Evolutionary conservation across 2,113 vertebrate species (phyloP).

Genomic region (Camelus dromedarius): DNA sequence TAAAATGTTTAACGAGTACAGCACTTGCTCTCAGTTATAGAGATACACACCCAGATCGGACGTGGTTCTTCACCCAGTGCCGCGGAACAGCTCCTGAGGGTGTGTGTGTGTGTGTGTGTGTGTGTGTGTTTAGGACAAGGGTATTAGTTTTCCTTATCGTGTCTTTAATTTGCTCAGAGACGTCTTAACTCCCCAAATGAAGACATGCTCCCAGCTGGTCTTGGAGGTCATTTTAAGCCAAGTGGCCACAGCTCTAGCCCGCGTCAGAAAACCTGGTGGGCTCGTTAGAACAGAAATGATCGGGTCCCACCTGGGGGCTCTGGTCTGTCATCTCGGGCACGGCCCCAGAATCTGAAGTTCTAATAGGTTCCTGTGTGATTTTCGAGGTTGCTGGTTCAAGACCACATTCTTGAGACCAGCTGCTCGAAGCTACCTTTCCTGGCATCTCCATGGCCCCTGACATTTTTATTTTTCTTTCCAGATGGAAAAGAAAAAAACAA

Average conservation of each 20-base stretch:
- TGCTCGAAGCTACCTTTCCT: background rate
- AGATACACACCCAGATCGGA: background rate
- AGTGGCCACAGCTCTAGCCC: background rate
- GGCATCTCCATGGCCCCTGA: background rate
- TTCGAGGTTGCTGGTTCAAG: background rate
- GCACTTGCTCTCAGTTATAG: background rate
- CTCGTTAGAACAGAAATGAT: background rate
- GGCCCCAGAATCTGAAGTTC: background rate
- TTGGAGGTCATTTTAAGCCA: background rate
- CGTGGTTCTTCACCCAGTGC: background rate
- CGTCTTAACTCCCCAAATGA: background rate
- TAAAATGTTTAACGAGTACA: background rate
- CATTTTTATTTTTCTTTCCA: background rate
- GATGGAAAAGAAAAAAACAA: background rate
- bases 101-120: background rate
- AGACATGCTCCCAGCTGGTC: background rate
- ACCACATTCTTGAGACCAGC: background rate
- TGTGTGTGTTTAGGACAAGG: background rate
- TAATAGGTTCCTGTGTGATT: background rate
- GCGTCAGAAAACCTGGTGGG: background rate
- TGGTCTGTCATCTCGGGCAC: background rate
- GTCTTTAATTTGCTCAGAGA: background rate
- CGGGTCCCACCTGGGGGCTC: accelerated
- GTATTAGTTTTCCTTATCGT: background rate
- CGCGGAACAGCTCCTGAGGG: background rate